Percentiles rank a stretch among this genome's conserved stretches.
These are phyloP conservation scores for Gopherus flavomarginatus DNA, from an alignment of 2,113 vertebrate genomes.

Conservation along the genomic window DNA sequence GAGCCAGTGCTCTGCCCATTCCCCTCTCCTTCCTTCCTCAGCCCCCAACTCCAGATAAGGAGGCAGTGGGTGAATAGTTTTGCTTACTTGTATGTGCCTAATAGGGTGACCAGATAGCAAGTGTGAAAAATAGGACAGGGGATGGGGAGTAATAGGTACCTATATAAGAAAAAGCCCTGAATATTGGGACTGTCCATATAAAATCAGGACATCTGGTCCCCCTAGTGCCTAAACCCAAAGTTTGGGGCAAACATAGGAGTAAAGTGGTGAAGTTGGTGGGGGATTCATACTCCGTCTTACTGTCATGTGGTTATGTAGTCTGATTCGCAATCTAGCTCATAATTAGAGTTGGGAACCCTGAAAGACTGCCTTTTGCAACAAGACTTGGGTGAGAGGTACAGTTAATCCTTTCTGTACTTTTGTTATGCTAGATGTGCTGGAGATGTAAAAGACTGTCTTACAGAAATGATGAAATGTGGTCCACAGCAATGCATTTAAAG, in stretches of 20 bases:
- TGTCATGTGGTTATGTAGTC: not conserved
- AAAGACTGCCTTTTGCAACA: constrained; percentile 20
- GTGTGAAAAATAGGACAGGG: too few species aligned
- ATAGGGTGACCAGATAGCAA: too few species aligned
- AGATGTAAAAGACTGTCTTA: constrained; percentile 38
- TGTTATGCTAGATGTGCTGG: constrained; percentile 1
- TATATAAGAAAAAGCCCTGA: too few species aligned
- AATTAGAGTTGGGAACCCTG: not conserved
- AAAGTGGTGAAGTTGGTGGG: not conserved
- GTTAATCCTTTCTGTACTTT: constrained; percentile 1
- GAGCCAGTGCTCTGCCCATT: not conserved
- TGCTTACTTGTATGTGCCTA: not conserved
- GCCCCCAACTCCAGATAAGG: not conserved
- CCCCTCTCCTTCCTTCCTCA: not conserved
- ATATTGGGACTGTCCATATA: too few species aligned
- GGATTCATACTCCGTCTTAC: not conserved
- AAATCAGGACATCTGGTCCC: too few species aligned
- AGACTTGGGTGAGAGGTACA: constrained; percentile 1
- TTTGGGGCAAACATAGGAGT: not conserved
- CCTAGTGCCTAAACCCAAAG: not conserved
- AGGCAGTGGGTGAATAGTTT: not conserved
- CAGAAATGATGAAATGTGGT: constrained; percentile 58
- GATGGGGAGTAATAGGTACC: too few species aligned
- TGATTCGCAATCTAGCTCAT: not conserved
- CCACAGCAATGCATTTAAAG: constrained; percentile 51